Percentiles rank a stretch among this genome's conserved stretches.
These are phyloP conservation scores for Xanthorhoe designata DNA, from an alignment of 2,888 invertebrate species.

Conservation along the genomic window DNA sequence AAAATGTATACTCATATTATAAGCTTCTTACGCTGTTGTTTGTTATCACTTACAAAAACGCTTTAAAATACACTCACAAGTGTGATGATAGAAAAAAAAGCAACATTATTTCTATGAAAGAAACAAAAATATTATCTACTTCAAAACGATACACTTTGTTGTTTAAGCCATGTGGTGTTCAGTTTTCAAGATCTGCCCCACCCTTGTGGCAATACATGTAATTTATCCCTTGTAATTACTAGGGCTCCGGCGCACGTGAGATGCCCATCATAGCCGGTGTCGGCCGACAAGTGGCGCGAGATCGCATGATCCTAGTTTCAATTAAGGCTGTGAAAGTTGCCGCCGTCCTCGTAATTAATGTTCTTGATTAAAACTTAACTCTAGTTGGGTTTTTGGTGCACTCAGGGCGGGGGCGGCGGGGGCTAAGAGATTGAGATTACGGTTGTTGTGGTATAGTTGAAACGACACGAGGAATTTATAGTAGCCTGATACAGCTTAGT, in stretches of 20 bases:
- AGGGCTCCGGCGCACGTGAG: background rate
- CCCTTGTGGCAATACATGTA: background rate
- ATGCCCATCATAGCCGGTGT: slow-evolving; percentile 8
- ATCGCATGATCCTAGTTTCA: slow-evolving; percentile 48
- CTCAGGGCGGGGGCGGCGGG: slow-evolving; percentile 17
- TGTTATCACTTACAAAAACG: too few species aligned
- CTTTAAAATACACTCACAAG: too few species aligned
- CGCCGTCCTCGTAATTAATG: slow-evolving; percentile 49
- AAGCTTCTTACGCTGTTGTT: too few species aligned
- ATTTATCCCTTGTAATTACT: slow-evolving; percentile 1
- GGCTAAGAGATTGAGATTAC: background rate
- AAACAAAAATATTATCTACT: too few species aligned
- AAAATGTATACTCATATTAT: too few species aligned
- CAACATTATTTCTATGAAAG: too few species aligned
- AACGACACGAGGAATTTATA: background rate
- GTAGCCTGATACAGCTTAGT: background rate
- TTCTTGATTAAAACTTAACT: slow-evolving; percentile 55
- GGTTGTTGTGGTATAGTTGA: background rate
- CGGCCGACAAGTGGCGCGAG: slow-evolving; percentile 23
- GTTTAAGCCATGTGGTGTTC: background rate
- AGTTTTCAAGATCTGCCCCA: background rate
- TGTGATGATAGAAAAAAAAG: too few species aligned
- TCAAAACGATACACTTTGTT: too few species aligned
- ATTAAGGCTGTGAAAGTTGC: slow-evolving; percentile 48
- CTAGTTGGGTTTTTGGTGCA: slow-evolving; percentile 18